Percentiles rank a stretch among this genome's conserved stretches.
phyloP scores from a whole-genome alignment of 2,888 invertebrate genomes.

The Lapara coniferarum region DNA sequence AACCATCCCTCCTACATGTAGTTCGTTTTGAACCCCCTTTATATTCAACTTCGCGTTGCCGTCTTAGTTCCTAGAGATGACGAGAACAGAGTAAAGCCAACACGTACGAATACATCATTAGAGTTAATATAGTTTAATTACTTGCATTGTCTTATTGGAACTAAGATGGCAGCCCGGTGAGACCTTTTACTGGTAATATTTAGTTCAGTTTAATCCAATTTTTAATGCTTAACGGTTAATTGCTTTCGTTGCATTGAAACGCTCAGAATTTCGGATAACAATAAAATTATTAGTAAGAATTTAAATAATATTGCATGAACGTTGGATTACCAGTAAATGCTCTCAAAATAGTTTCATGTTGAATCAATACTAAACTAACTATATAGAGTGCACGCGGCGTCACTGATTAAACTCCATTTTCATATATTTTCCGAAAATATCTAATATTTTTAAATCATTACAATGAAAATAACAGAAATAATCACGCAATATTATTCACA shows the following conservation, averaged over 20 bases:
- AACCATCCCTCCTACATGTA: neutral
- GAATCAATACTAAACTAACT: conserved; percentile 3
- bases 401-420: neutral
- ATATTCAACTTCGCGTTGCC: neutral
- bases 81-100: neutral
- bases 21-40: conserved; percentile 1
- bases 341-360: neutral
- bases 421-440: too few relatives aligned
- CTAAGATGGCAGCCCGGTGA: conserved; percentile 6
- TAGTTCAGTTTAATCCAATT: neutral
- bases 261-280: neutral
- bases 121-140: neutral
- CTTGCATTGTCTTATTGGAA: conserved; percentile 1
- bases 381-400: conserved; percentile 1
- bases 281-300: neutral
- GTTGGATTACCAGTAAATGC: neutral
- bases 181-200: neutral
- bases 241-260: neutral
- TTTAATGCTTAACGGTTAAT: neutral
- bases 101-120: neutral
- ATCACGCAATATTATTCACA: too few relatives aligned
- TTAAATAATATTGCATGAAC: neutral
- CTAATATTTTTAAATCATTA: too few relatives aligned
- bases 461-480: too few relatives aligned
- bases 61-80: conserved; percentile 5